Conservation (phyloP, 2,888 invertebrate species). For the Spilarctia lutea region DNA sequence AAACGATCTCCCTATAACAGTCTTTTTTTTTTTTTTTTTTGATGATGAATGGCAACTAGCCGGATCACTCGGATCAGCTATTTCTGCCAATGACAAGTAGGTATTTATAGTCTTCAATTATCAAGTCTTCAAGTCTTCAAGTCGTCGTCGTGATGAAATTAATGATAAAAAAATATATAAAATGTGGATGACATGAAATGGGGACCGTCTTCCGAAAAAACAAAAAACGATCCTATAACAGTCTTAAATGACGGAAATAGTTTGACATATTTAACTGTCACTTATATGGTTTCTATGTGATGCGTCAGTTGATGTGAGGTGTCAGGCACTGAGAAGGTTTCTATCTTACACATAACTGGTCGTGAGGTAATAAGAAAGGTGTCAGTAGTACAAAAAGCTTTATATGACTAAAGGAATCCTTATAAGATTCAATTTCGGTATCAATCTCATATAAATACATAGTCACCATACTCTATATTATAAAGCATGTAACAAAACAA, state of each 20-base stretch:
- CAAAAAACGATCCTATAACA: too few relatives aligned
- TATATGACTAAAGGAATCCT: not conserved
- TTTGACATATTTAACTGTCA: not conserved
- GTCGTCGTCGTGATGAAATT: too few relatives aligned
- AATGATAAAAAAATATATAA: too few relatives aligned
- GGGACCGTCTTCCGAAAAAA: too few relatives aligned
- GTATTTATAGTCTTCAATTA: too few relatives aligned
- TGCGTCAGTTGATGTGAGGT: not conserved
- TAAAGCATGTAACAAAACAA: slow-evolving; percentile 9
- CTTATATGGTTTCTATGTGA: not conserved
- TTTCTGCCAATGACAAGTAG: too few relatives aligned
- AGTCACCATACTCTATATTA: not conserved
- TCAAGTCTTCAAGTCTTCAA: too few relatives aligned
- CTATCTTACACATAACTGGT: not conserved
- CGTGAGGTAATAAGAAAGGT: not conserved
- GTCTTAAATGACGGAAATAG: not conserved
- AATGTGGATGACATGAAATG: too few relatives aligned
- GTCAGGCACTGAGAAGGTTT: not conserved
- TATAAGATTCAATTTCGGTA: not conserved
- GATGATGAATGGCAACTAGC: too few relatives aligned
- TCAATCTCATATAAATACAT: not conserved
- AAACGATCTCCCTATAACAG: too few relatives aligned
- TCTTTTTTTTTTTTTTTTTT: too few relatives aligned
- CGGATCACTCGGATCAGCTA: too few relatives aligned
- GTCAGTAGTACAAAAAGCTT: not conserved